Base-by-base conservation (phyloP, 2,888 invertebrate species). In the Acleris laterana region DNA sequence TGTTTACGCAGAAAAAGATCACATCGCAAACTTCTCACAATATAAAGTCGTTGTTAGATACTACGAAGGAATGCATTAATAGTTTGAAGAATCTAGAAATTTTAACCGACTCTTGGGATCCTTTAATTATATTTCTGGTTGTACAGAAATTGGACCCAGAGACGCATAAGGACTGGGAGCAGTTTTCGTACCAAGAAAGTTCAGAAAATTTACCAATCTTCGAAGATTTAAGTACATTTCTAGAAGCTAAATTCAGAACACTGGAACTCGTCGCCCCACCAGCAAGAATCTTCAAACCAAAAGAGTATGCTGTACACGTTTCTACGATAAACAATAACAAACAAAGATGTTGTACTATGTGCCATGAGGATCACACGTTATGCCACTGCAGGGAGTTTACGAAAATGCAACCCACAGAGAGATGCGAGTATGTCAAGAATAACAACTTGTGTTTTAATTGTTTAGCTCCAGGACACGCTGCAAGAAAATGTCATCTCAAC, bases 61-160 rank as follows among this genome's bases (percentile, higher is more conserved):
- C 62, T 22, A 70, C 70, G 5, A 60, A 56, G 11, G 65, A 69
- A 56, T 62, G 58, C 11, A 50, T 69, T 22, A 65, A 69, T 42
- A 65, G 62, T 48, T 46, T 71, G 20, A 62, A 64, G n/a, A 72
- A 72, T 58, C 62, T 73, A 22, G 13, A 56, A 51, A 51, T 71
- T 38, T 50, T 16, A 0, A 72, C 69, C 7, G 38, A 11, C 32
- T 49, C 49, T 49, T 49, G 49, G 49, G 49, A 59, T 58, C 49
- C 49, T 6, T 20, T 49, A 13, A 28, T 49, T 20, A 49, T 49
- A 49, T 49, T 49, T 59, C 28, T 59, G 13, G 16, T 32, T 13
- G 49, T 49, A 13, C 49, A 59, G 38, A 49, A 32, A 49, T 49
- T 59, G 17, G 49, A 49, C 49, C 58, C 49, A 48, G 38, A 59